Evolutionary conservation across 1,140 invertebrate genomes (phyloP), one percentile per base, ranked within the genome.

Genomic region (Araneus ventricosus): DNA sequence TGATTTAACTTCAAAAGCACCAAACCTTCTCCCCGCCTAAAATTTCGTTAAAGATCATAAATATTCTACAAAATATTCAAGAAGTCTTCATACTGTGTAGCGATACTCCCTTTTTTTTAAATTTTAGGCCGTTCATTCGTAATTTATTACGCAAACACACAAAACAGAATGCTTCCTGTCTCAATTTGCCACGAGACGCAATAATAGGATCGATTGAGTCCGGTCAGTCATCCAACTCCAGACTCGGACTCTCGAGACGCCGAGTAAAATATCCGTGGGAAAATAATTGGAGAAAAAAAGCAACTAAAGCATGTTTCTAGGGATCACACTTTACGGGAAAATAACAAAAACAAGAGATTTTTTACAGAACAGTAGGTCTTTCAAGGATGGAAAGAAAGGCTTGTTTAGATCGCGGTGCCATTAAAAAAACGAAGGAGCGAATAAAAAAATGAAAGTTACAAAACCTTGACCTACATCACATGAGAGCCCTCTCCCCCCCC

Each of bases 401-500:
- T 75, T 75, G 30, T 34, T 75, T 34, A 75, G 34, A 34, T 2
- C 30, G 6, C 70, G 22, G 6, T 17, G 30, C 2, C 70, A 37
- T 75, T 75, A 2, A 75, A 37, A 82, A 52, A 52, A 52, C 45
- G 1, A 14, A 52, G 17, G 1, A 52, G 4, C 10, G 17, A 41
- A 41, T 22, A 41, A 82, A 37, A 82, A 52, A 82, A 27, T 8
- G 80, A 82, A 45, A 82, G 80, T 27, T 37, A 34, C 80, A 82
- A 41, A 82, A 82, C 80, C 80, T 82, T 82, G 80, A 82, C 80
- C 80, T 52, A 82, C 41, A 82, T 45, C n/a, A n/a, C 17, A 5
- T 0, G 27, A 4, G 3, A 6, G 7, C 27, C 70, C 22, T 8
- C 30, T 34, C 17, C 75, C 75, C n/a, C 7, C 27, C 22, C 27